Conservation (phyloP, 2,888 invertebrate genomes). For the Drosophila mettleri region DNA sequence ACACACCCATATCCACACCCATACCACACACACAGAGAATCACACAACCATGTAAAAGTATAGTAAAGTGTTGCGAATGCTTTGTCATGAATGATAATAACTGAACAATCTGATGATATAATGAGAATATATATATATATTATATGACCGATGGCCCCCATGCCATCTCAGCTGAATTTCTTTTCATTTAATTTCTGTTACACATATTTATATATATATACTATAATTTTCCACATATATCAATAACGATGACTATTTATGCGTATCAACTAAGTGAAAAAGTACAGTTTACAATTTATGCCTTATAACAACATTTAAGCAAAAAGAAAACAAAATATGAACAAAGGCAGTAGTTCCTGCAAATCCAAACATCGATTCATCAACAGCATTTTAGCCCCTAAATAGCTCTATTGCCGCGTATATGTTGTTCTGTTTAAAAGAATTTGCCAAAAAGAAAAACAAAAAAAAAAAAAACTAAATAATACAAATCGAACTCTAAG, state of each 20-base stretch:
- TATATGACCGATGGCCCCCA: conserved; percentile 40
- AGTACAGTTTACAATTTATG: conserved; percentile 38
- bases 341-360: conserved; percentile 43
- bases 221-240: conserved; percentile 81
- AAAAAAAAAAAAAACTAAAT: conserved; percentile 16
- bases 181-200: conserved; percentile 74
- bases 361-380: conserved; percentile 51
- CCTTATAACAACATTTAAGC: conserved; percentile 16
- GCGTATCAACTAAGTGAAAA: conserved; percentile 67
- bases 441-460: conserved; percentile 39
- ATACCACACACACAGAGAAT: conserved; percentile 22
- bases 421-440: conserved; percentile 84
- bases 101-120: conserved; percentile 34
- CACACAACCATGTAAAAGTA: conserved; percentile 65
- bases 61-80: conserved; percentile 75
- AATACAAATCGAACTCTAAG: conserved; percentile 14
- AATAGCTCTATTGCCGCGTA: conserved; percentile 85
- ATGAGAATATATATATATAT: conserved; percentile 25
- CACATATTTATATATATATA: conserved; percentile 26
- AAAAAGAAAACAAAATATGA: conserved; percentile 3
- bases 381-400: conserved; percentile 57
- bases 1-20: conserved; percentile 13
- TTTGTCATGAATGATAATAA: conserved; percentile 41
- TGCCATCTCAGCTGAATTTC: conserved; percentile 58
- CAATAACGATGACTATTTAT: conserved; percentile 85